Percentiles rank a stretch among this genome's conserved stretches.
Evolutionary conservation across 2,888 invertebrate genomes (phyloP).

Genomic region (Strigamia transsilvanica): DNA sequence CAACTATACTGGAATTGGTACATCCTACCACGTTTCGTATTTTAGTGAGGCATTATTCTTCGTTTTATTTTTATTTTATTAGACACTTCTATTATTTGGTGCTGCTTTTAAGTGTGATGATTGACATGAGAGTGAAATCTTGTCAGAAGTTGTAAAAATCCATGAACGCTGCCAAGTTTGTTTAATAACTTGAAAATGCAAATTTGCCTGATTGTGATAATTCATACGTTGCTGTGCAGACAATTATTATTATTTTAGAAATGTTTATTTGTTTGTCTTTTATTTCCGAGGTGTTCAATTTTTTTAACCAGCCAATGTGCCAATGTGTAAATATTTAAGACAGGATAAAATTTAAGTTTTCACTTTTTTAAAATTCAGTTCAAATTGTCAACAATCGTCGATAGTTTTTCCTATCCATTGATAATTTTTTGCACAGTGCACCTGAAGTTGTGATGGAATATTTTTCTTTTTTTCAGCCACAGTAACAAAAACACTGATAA

Average conservation of each 20-base stretch:
- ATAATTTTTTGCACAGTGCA: constrained; percentile 28
- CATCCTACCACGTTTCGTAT: no score
- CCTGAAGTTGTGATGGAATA: constrained; percentile 32
- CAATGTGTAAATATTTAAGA: constrained; percentile 43
- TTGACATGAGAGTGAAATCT: constrained; percentile 42
- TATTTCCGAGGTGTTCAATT: background rate
- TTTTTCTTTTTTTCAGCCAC: constrained; percentile 12
- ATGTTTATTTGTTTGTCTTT: constrained; percentile 4
- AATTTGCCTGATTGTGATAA: constrained; percentile 40
- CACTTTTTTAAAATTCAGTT: background rate
- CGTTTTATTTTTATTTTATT: background rate
- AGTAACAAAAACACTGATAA: constrained; percentile 11
- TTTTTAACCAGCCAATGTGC: constrained; percentile 27
- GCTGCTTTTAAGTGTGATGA: constrained; percentile 24
- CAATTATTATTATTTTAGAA: constrained; percentile 34
- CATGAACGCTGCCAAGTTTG: constrained; percentile 37
- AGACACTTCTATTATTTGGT: constrained; percentile 18
- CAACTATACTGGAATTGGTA: no score
- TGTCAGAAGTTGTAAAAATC: constrained; percentile 40
- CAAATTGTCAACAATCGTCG: background rate
- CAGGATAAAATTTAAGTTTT: background rate
- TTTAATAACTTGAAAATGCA: constrained; percentile 37
- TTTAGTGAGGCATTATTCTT: background rate
- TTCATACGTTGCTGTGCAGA: constrained; percentile 42
- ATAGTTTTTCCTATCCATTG: background rate